Evolutionary conservation across 2,888 invertebrate species (phyloP), one percentile per base, ranked within the genome.

Genomic region (Pyrocoelia pectoralis): DNA sequence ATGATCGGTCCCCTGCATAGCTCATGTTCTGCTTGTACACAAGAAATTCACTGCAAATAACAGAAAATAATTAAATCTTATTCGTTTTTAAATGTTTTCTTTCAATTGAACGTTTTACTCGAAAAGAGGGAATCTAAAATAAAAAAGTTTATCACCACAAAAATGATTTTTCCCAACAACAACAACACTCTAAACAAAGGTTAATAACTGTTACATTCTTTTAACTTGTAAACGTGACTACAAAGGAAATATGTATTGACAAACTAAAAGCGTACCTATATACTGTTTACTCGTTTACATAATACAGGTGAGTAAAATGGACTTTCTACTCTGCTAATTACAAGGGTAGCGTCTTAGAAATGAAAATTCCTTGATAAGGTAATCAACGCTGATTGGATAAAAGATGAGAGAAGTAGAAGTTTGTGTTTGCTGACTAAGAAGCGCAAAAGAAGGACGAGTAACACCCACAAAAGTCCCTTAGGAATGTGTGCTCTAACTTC

Each of bases 381-480:
- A 65, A 65, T 65, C 60, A 65, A 56, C 56, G 60, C 56, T 65
- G 60, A 65, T 65, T 60, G 65, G 65, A 57, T 61, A 60, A 60
- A 60, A 51, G 24, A 24, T 46, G 61, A 50, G 17, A 38, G 43
- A 41, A 51, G 17, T 50, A 18, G 17, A 46, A 17, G 18, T 46
- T 46, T 50, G 17, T 51, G 14, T 38, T 28, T 41, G 43, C 57
- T 57, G 57, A 56, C 38, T 56, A 56, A 38, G 57, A 38, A 33
- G 29, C 5, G 33, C 15, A 12, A 8, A 51, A 49, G 38, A 56
- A 56, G 33, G 15, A n/a, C 18, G 40, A 28, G 18, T n/a, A 56
- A 33, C 33, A 33, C n/a, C 29, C 48, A 15, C n/a, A n/a, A 54
- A 54, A 24, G 6, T 46, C 49, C 38, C 56, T 9, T 5, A 49